A percentile compares a stretch with the other conserved stretches of the same genome.
Conservation (phyloP, 2,113 vertebrate genomes). For the Tupaia chinensis region DNA sequence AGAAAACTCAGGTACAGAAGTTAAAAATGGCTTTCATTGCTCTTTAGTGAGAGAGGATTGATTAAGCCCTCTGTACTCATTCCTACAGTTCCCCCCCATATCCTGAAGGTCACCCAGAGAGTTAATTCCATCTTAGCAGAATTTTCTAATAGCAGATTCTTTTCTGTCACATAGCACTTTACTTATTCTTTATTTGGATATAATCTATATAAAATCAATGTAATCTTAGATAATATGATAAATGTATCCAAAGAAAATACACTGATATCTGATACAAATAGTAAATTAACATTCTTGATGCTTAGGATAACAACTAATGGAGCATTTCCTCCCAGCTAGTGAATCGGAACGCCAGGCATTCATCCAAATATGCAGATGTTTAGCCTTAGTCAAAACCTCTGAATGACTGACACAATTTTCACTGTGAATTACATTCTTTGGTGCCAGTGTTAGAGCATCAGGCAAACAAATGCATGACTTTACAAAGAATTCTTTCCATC, state of each 20-base stretch:
- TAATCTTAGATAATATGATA: conserved; percentile 73
- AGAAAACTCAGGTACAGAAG: neutral
- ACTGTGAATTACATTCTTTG: conserved; percentile 39
- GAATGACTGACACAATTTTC: conserved; percentile 47
- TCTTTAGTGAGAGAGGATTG: neutral
- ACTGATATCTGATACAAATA: conserved; percentile 1
- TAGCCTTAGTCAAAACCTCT: conserved; percentile 55
- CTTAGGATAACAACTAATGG: conserved; percentile 53
- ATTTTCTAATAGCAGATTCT: conserved; percentile 35
- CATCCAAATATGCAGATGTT: conserved; percentile 70
- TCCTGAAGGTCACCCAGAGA: neutral
- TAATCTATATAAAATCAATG: conserved; percentile 70
- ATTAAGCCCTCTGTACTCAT: neutral
- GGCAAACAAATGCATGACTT: conserved; percentile 4
- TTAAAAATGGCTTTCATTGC: neutral
- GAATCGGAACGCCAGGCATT: conserved; percentile 55
- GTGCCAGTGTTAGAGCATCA: neutral
- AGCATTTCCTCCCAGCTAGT: conserved; percentile 29
- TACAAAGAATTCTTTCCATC: conserved; percentile 29
- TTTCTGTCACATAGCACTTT: conserved; percentile 59
- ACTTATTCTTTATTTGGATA: conserved; percentile 68
- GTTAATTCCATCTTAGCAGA: conserved; percentile 9
- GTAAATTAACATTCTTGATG: conserved; percentile 52
- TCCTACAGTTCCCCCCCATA: neutral
- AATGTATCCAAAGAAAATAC: conserved; percentile 48